phyloP scores from a whole-genome alignment of 30 jellyfish, hydroid and myxozoan genomes.

The Turritopsis rubra region DNA sequence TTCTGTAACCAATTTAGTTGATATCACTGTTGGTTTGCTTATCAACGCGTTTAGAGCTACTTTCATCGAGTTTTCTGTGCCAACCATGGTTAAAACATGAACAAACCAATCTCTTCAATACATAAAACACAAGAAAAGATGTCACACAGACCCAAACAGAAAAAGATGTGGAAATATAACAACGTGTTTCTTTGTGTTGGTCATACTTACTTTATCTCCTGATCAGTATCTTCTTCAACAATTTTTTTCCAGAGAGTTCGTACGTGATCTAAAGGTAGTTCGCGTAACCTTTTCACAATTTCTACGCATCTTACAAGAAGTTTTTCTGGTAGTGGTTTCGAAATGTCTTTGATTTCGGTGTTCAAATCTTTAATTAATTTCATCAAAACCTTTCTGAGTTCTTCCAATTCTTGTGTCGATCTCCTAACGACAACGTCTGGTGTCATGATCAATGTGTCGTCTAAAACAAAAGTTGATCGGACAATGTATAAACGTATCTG shows the following conservation, averaged over 20 bases:
- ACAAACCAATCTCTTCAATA: constrained; percentile 2
- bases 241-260: background rate
- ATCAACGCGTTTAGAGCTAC: background rate
- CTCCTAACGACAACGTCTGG: background rate
- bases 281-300: background rate
- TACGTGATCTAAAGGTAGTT: background rate
- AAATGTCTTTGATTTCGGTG: background rate
- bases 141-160: background rate
- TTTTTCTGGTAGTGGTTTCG: background rate
- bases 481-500: too few relatives aligned
- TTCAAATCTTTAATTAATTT: background rate
- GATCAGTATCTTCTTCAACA: background rate
- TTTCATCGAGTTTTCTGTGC: constrained; percentile 1
- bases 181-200: background rate
- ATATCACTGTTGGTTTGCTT: background rate
- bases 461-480: background rate
- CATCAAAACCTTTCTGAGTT: background rate
- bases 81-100: constrained; percentile 5
- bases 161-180: too few relatives aligned
- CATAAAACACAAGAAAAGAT: background rate
- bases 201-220: background rate
- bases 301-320: background rate
- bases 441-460: background rate
- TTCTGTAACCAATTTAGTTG: background rate
- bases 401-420: background rate